Base-by-base conservation (phyloP, 2,888 invertebrate genomes). In the Rhogogaster chlorosoma region DNA sequence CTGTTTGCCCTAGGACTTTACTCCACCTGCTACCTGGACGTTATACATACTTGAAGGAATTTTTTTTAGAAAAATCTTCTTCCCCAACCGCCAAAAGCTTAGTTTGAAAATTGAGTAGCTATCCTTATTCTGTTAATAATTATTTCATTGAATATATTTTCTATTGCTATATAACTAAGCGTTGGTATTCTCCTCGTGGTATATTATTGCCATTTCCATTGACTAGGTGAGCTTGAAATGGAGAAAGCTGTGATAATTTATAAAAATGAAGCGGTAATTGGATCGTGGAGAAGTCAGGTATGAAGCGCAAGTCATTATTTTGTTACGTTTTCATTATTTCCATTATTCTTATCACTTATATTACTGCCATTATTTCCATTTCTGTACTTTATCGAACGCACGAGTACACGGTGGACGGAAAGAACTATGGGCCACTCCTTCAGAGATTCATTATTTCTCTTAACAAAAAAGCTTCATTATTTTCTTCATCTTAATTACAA, bases 301-400 rank as follows among this genome's bases (percentile, higher is more conserved):
- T 83, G 49, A 83, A 83, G 26, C 83, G 67, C 4, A 45, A 67
- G 67, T 70, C 83, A 83, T 83, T 83, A 83, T 83, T 67, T 70
- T 36, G 64, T 83, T 49, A 32, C 67, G 70, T 67, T 45, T 70
- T 32, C 70, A 64, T 64, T 83, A 83, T 49, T 83, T 38, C 42
- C 38, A 82, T 82, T 64, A 64, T 82, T 64, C 70, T 83, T n/a
- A 67, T 64, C 22, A 45, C 26, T 67, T 67, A 67, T 83, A 70
- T 57, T 53, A 61, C 32, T 38, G 57, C 32, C 9, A 83, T 83
- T 83, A 67, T 83, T 67, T 67, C 32, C 83, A 70, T 83, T 49
- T 83, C 67, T 61, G 38, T 61, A 61, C 29, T 38, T 80, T 61
- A 80, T 80, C 38, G 80, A 61, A 80, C 57, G 57, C n/a, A 61